phyloP scores from a whole-genome alignment of 2,888 invertebrate genomes.

The Biston stratarius region DNA sequence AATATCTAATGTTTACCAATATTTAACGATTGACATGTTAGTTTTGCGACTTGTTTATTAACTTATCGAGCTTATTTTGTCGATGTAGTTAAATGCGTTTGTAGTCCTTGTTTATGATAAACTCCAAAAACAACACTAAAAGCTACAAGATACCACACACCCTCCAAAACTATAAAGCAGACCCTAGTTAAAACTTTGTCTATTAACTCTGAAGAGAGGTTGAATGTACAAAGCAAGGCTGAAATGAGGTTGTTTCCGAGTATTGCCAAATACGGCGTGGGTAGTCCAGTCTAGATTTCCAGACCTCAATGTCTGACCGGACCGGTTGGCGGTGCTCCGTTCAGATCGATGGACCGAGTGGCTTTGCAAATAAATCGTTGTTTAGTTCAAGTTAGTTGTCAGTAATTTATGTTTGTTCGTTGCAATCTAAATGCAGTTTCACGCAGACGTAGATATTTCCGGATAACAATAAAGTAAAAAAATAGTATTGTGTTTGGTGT shows the following conservation, averaged over 20 bases:
- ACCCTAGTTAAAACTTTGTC: constrained; percentile 43
- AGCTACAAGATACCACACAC: constrained; percentile 28
- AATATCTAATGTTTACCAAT: too few species aligned
- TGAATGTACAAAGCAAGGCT: neutral
- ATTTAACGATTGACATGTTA: too few species aligned
- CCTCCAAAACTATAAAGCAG: constrained; percentile 36
- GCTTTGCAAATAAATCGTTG: constrained; percentile 34
- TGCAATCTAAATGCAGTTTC: constrained; percentile 18
- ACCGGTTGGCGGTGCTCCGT: constrained; percentile 47
- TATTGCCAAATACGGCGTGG: constrained; percentile 52
- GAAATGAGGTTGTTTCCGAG: constrained; percentile 29
- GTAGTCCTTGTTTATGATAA: constrained; percentile 19
- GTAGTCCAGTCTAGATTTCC: constrained; percentile 51
- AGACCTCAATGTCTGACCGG: constrained; percentile 38
- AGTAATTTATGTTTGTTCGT: constrained; percentile 12
- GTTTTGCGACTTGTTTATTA: neutral
- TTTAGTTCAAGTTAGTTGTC: constrained; percentile 15
- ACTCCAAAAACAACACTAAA: constrained; percentile 31
- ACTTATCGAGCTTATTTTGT: neutral
- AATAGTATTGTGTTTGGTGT: too few species aligned
- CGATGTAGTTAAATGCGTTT: neutral
- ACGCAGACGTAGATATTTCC: neutral
- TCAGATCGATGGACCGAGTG: constrained; percentile 36
- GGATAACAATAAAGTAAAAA: too few species aligned
- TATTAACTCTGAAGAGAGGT: constrained; percentile 40